Percentiles rank a stretch among this genome's conserved stretches.
These are phyloP conservation scores for Galagoides demidoff DNA, from an alignment of 2,797 vertebrate species.

Conservation along the genomic window DNA sequence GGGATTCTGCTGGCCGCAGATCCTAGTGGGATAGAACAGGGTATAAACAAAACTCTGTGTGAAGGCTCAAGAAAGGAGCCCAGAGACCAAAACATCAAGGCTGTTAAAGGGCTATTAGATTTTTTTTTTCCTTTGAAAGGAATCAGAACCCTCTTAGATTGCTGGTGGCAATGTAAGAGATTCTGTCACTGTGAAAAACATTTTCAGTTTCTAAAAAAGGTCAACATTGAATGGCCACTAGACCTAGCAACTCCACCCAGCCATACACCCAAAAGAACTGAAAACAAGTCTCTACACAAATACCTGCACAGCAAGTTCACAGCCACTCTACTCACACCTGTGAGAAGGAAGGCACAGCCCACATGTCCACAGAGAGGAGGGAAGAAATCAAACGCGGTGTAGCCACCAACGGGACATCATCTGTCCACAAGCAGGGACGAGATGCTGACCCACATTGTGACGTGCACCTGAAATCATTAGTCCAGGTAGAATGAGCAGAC, in stretches of 20 bases:
- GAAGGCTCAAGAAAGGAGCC: neutral
- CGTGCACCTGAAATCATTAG: neutral
- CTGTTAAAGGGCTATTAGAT: too few relatives aligned
- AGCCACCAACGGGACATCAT: neutral
- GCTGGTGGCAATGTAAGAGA: neutral
- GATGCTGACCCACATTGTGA: fast-evolving
- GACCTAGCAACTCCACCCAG: neutral
- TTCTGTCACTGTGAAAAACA: neutral
- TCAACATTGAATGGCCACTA: neutral
- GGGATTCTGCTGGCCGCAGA: neutral
- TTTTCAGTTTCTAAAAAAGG: neutral
- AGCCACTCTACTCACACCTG: neutral
- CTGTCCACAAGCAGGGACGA: neutral
- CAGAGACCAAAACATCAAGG: neutral
- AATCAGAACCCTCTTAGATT: neutral
- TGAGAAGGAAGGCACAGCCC: neutral
- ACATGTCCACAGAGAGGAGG: fast-evolving
- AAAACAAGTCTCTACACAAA: neutral
- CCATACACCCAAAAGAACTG: neutral
- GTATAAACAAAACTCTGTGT: neutral
- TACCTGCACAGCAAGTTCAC: fast-evolving
- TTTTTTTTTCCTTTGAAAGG: neutral
- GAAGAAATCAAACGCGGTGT: neutral
- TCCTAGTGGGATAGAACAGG: too few relatives aligned
- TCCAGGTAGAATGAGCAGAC: neutral